Base-by-base conservation (phyloP, 2,113 vertebrate genomes). In the Grantiella picta region DNA sequence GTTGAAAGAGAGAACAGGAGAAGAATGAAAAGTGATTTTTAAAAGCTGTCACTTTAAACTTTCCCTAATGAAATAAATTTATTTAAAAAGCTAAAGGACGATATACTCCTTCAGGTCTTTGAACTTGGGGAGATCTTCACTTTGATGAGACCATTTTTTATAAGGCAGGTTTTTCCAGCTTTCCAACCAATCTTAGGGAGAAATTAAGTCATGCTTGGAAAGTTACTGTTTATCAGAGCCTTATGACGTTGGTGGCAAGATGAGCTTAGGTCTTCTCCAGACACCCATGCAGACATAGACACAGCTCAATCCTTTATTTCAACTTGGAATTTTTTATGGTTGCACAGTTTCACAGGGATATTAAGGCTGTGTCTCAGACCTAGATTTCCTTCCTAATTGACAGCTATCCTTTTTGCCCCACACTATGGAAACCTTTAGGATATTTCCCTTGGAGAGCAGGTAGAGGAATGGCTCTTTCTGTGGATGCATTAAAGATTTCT, bases 21-120 rank as follows among this genome's bases (percentile, higher is more conserved):
- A 93, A 89, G 79, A 93, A 89, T 50, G 82, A 60, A 66, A 89
- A 92, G 82, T 38, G 49, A 45, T 94, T 96, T 95, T 94, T 89
- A 91, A 97, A 93, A 93, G 80, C 64, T 82, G 76, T 65, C 69
- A 57, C 79, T 93, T 95, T 72, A 96, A 92, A 86, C 80, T 54
- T 86, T 90, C 57, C 33, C 49, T 75, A 86, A 92, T 82, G 12
- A 89, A 96, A 94, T 47, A 5, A 56, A 64, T 81, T 53, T 90
- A 71, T 84, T 80, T 15, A n/a, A 86, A 95, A 94, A 89, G 23
- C 47, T 40, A 61, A 86, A 50, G n/a, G 57, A 72, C 92, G 49
- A 89, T 86, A 71, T 19, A 65, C 36, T 94, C 42, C 53, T 93
- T 75, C 63, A 76, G 44, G n/a, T 75, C 82, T 90, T 71, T 88